A percentile compares a stretch with the other conserved stretches of the same genome.
Conservation (phyloP, 2,797 vertebrate genomes). For the Sebastes flavidus region DNA sequence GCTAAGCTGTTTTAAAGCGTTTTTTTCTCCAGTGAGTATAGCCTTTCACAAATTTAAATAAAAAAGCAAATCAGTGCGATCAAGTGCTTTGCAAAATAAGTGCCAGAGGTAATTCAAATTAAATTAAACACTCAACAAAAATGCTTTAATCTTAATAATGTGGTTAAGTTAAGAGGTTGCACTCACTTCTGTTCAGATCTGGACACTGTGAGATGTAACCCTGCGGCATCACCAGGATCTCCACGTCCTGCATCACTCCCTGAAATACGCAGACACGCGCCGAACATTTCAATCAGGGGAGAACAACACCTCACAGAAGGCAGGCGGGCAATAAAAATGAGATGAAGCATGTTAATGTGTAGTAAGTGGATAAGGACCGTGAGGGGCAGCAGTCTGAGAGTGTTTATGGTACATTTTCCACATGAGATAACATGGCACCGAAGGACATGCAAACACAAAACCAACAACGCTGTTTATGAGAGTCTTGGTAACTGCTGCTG, state of each 20-base stretch:
- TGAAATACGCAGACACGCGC: constrained; percentile 60
- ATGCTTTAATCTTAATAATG: background rate
- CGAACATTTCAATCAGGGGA: constrained; percentile 12
- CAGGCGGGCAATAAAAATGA: constrained; percentile 4
- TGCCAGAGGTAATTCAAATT: background rate
- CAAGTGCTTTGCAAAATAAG: constrained; percentile 13
- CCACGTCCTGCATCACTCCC: constrained; percentile 98
- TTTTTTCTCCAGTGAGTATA: constrained; percentile 2
- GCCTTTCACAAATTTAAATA: constrained; percentile 8
- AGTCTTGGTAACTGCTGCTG: background rate
- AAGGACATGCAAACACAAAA: constrained; percentile 14
- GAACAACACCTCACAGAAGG: constrained; percentile 4
- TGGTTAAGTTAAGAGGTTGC: background rate
- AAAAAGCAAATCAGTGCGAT: constrained; percentile 16
- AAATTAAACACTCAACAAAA: constrained; percentile 20
- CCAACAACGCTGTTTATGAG: constrained; percentile 14
- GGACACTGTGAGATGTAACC: constrained; percentile 98
- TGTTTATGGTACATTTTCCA: constrained; percentile 27
- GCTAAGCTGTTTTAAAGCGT: background rate
- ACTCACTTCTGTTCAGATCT: constrained; percentile 99
- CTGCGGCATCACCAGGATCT: constrained; percentile 96
- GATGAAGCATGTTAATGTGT: constrained; percentile 26
- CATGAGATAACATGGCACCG: constrained; percentile 28
- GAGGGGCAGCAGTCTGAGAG: background rate
- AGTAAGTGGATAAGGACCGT: constrained; percentile 11